Base-by-base conservation (phyloP, 2,888 invertebrate species). In the Drosophila limbata region DNA sequence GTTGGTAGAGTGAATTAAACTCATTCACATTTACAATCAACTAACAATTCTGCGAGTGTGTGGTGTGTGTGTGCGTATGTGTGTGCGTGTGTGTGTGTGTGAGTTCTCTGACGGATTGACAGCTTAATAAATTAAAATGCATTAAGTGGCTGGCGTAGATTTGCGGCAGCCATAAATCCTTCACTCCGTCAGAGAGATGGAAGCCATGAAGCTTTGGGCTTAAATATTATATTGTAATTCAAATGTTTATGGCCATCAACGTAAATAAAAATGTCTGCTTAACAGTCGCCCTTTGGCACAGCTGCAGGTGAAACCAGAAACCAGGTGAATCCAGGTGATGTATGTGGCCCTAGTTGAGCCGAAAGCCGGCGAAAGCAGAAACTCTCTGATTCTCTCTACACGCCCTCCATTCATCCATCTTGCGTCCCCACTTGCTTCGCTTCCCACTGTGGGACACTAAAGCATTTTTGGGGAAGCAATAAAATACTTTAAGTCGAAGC, bases 121-220 rank as follows among this genome's bases (percentile, higher is more conserved):
- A 86, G 83, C 83, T 88, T 87, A 87, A 86, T 85, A 86, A 86
- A 86, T 86, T 86, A 88, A 86, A 86, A 73, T 88, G 85, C 88
- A 86, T 88, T 88, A 85, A 79, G 85, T 84, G 81, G 67, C 66
- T 70, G 70, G 81, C 76, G 77, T 73, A 78, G 83, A 86, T 88
- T 88, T 85, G 88, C 81, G 79, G 79, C 73, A 73, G 65, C 83
- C 63, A 86, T 86, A 86, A 86, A 86, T 86, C 85, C 77, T 81
- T 83, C 81, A 77, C 48, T 42, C 71, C 57, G 59, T 42, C 62
- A 59, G 59, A 53, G 59, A 53, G 31, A 35, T 40, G 57, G 66
- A 52, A 61, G 48, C 64, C 55, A 40, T 39, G 45, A 33, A 19
- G 69, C 68, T 63, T 69, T 68, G 59, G 57, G 69, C 83, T 83